These are phyloP conservation scores for Rutilus rutilus DNA, from an alignment of 2,113 vertebrate species.

Conservation along the genomic window DNA sequence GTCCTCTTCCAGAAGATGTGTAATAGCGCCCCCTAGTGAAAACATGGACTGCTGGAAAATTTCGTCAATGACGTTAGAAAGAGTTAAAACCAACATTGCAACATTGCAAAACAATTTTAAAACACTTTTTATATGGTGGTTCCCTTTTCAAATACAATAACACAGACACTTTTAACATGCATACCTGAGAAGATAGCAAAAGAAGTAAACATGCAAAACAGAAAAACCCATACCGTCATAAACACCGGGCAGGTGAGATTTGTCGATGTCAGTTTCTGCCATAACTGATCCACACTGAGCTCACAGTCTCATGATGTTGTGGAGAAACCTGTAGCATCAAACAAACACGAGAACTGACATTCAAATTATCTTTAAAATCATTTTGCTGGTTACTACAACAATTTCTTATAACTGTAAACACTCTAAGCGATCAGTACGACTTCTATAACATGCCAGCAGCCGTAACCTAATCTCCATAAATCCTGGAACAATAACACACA, in stretches of 20 bases:
- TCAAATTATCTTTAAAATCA: neutral
- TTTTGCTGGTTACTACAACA: neutral
- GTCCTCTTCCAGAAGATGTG: too few species aligned
- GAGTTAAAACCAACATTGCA: too few species aligned
- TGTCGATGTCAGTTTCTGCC: constrained; percentile 57
- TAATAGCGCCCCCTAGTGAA: too few species aligned
- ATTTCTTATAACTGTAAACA: neutral
- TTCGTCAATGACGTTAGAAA: too few species aligned
- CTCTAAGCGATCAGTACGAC: neutral
- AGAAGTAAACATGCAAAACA: neutral
- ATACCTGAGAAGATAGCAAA: neutral
- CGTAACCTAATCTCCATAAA: constrained; percentile 10
- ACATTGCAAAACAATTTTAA: too few species aligned
- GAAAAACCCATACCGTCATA: constrained; percentile 57
- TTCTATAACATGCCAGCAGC: neutral
- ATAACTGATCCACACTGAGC: constrained; percentile 24
- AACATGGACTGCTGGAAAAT: too few species aligned
- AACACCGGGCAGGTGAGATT: constrained; percentile 57
- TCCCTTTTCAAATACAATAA: too few species aligned
- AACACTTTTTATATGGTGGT: too few species aligned
- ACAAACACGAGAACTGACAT: neutral
- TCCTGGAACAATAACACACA: constrained; percentile 19
- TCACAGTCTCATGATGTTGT: constrained; percentile 39
- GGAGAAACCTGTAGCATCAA: constrained; percentile 16
- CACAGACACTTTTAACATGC: neutral